These are phyloP conservation scores for Drosophila bocqueti DNA, from an alignment of 1,140 invertebrate species.

Conservation along the genomic window DNA sequence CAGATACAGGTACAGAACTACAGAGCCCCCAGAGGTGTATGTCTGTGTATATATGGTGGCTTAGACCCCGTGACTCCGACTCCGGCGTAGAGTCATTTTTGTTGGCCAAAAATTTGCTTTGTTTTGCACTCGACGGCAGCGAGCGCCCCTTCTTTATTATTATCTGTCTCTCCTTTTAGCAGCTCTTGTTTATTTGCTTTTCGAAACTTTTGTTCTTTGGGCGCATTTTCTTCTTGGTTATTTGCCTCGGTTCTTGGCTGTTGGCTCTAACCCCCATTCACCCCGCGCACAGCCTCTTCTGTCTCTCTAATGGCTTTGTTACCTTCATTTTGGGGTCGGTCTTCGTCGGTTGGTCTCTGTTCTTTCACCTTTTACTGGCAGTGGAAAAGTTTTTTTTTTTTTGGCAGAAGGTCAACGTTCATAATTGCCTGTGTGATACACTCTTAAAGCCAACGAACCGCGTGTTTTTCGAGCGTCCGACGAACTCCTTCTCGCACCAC, in stretches of 20 bases:
- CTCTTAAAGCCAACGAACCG: conserved; percentile 53
- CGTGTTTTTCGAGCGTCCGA: conserved; percentile 8
- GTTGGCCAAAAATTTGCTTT: conserved; percentile 64
- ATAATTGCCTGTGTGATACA: conserved; percentile 61
- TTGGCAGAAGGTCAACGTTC: conserved; percentile 74
- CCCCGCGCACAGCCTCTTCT: background rate
- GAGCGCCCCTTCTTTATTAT: conserved; percentile 40
- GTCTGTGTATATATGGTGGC: conserved; percentile 5
- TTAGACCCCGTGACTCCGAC: conserved; percentile 53
- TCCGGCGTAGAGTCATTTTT: conserved; percentile 30
- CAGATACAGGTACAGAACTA: conserved; percentile 28
- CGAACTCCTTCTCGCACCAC: conserved; percentile 15
- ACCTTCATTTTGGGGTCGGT: conserved; percentile 30
- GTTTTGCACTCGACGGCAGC: conserved; percentile 44
- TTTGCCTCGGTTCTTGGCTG: conserved; percentile 29
- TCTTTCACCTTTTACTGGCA: conserved; percentile 45
- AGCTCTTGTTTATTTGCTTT: conserved; percentile 57
- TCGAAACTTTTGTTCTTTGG: conserved; percentile 44
- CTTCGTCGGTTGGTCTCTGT: conserved; percentile 21
- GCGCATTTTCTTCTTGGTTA: conserved; percentile 36
- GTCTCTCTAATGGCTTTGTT: conserved; percentile 43
- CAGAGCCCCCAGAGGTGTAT: conserved; percentile 18
- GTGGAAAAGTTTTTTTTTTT: conserved; percentile 72
- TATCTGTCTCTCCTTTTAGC: conserved; percentile 27
- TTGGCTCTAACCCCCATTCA: background rate